These are phyloP conservation scores for Empis stercorea DNA, from an alignment of 2,888 invertebrate species.

Conservation along the genomic window DNA sequence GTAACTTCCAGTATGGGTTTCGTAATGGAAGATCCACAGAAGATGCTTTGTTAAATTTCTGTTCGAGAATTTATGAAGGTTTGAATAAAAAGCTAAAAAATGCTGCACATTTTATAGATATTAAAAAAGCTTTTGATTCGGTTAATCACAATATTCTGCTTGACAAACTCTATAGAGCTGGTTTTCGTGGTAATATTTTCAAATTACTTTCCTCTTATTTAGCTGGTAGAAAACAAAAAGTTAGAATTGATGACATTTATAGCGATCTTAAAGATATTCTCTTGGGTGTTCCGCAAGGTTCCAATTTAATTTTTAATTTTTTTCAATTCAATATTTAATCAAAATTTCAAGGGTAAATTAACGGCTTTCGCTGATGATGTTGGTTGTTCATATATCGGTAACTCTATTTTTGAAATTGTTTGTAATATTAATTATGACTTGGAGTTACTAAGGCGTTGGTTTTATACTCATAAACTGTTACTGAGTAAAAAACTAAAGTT, in stretches of 20 bases:
- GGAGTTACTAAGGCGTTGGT: not conserved
- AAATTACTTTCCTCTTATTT: not conserved
- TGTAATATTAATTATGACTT: not conserved
- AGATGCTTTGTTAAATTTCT: not conserved
- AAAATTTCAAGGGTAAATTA: not conserved
- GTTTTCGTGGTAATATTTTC: not conserved
- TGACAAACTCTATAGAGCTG: not conserved
- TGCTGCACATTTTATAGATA: too few relatives aligned
- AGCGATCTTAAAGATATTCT: not conserved
- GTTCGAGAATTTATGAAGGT: not conserved
- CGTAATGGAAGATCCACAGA: not conserved
- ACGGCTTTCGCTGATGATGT: conserved; percentile 2
- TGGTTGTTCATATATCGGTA: not conserved
- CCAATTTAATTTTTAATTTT: not conserved
- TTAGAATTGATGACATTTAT: not conserved
- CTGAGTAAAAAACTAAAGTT: conserved; percentile 1
- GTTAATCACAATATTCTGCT: not conserved
- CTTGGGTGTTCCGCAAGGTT: not conserved
- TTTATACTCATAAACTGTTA: not conserved
- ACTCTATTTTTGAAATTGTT: not conserved
- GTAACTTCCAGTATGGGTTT: not conserved
- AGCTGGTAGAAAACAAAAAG: not conserved
- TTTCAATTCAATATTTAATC: not conserved
- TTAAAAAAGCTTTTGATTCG: not conserved
- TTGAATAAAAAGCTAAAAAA: not conserved